Base-by-base conservation (phyloP, 2,888 invertebrate genomes). In the Heliconius cydno region DNA sequence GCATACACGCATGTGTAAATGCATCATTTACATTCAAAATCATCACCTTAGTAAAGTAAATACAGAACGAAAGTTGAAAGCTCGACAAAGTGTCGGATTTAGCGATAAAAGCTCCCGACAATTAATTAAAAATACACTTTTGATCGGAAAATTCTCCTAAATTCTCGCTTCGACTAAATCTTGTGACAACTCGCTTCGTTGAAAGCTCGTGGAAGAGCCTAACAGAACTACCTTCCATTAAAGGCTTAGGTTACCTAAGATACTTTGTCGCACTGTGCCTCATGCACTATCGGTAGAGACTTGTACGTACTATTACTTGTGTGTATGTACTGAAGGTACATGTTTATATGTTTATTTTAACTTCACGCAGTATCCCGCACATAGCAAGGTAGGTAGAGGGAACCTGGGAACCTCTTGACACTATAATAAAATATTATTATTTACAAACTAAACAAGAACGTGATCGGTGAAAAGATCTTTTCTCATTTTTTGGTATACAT, bases 221-320 rank as follows among this genome's bases (percentile, higher is more conserved):
- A 72, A 65, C 63, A 34, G 65, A 46, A 72, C 71, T 25, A 76
- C 30, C 34, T 77, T 72, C 72, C 66, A 78, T 78, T 78, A 78
- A 78, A 65, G 34, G 72, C 78, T 78, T 77, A 71, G 72, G 52
- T 73, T 73, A 34, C 60, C 60, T 57, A 38, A 73, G 73, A 73
- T 60, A 73, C 73, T 57, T 73, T 34, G 52, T 34, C 22, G 52
- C 19, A 52, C 34, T 34, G 30, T 25, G 57, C 72, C n/a, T 13
- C n/a, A 2, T 34, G 72, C 30, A 1, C 38, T 41, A 7, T 25
- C n/a, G n/a, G 38, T 38, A 13, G 5, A 25, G 12, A 13, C 25
- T 30, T n/a, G 13, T 28, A 28, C 28, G 28, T 28, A 28, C 28
- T 28, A 28, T 28, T 28, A 28, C 28, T 28, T 28, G 28, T 28